A percentile compares a stretch with the other conserved stretches of the same genome.
Conservation (phyloP, 2,797 vertebrate genomes). For the Enteromius radiatus region DNA sequence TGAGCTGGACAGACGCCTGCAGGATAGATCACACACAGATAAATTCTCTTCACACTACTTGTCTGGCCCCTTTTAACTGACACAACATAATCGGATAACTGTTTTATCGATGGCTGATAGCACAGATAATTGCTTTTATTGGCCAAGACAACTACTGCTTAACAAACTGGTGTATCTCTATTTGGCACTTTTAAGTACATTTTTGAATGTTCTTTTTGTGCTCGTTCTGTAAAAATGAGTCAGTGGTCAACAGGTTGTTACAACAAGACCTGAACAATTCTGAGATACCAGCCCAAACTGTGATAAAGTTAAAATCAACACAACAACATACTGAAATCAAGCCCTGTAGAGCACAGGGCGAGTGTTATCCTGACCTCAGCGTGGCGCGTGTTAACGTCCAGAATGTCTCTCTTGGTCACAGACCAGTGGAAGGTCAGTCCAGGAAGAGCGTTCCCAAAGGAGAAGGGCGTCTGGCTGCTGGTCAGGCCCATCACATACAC, state of each 20-base stretch:
- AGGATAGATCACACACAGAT: slow-evolving; percentile 27
- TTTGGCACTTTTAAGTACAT: not conserved
- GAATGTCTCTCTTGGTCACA: slow-evolving; percentile 90
- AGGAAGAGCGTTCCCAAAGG: slow-evolving; percentile 88
- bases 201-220: not conserved
- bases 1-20: slow-evolving; percentile 86
- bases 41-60: not conserved
- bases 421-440: slow-evolving; percentile 92
- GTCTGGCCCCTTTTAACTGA: not conserved
- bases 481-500: slow-evolving; percentile 92
- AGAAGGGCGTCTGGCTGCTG: slow-evolving; percentile 91
- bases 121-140: not conserved
- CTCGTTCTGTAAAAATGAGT: not conserved
- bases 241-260: not conserved
- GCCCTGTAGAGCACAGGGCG: not conserved
- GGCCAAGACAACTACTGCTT: not conserved
- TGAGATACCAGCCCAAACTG: not conserved
- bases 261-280: not conserved
- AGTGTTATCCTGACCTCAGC: slow-evolving; percentile 80
- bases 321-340: not conserved
- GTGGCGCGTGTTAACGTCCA: slow-evolving; percentile 88
- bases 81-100: not conserved
- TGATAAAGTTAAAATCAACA: not conserved
- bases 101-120: not conserved
- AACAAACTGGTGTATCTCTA: not conserved